A percentile compares a stretch with the other conserved stretches of the same genome.
phyloP scores from a whole-genome alignment of 2,113 vertebrate species.

The Callionymus lyra region DNA sequence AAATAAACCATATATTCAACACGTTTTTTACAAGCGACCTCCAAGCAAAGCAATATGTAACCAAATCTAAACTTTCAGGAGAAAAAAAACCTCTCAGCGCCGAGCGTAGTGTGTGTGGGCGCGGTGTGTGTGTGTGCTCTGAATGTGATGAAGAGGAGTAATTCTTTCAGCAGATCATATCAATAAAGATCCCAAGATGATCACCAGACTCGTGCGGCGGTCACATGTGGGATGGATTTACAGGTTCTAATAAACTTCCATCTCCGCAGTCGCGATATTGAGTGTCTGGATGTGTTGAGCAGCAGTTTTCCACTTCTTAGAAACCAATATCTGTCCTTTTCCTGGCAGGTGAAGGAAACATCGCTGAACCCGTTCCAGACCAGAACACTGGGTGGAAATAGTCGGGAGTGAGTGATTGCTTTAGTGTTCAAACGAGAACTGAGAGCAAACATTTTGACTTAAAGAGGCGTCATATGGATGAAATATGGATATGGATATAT shows the following conservation, averaged over 20 bases:
- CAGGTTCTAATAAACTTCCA: slow-evolving; percentile 68
- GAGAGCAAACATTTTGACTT: neutral
- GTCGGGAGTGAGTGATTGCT: too few relatives aligned
- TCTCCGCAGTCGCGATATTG: slow-evolving; percentile 47
- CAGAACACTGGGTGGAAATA: too few relatives aligned
- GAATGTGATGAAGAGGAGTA: slow-evolving; percentile 67
- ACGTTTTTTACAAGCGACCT: too few relatives aligned
- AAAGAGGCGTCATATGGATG: neutral
- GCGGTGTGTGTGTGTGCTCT: slow-evolving; percentile 52
- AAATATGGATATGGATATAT: neutral
- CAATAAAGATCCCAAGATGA: slow-evolving; percentile 61
- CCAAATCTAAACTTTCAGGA: too few relatives aligned
- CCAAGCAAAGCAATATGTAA: too few relatives aligned
- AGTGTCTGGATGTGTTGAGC: slow-evolving; percentile 30
- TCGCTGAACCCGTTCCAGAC: slow-evolving; percentile 4
- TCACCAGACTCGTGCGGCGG: slow-evolving; percentile 55
- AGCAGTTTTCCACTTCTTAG: slow-evolving; percentile 36
- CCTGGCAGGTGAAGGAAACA: slow-evolving; percentile 29
- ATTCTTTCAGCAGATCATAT: slow-evolving; percentile 64
- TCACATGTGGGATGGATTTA: slow-evolving; percentile 70
- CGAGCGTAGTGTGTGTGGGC: slow-evolving; percentile 16
- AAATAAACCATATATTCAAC: too few relatives aligned
- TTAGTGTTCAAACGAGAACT: too few relatives aligned
- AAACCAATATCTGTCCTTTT: slow-evolving; percentile 7
- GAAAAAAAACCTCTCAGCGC: slow-evolving; percentile 7